phyloP scores from a whole-genome alignment of 2,888 invertebrate genomes.

The Helobdella robusta region DNA sequence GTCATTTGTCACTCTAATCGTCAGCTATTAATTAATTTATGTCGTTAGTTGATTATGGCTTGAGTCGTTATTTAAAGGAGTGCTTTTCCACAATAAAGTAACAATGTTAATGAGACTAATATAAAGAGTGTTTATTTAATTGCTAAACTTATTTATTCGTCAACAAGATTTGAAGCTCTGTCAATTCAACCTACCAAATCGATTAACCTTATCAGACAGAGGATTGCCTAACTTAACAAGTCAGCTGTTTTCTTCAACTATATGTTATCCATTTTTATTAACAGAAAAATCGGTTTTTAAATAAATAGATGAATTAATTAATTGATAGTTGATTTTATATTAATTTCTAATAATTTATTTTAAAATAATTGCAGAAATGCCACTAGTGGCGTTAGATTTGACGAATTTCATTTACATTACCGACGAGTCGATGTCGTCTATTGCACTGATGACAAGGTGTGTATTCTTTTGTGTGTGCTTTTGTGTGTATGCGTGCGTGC shows the following conservation, averaged over 20 bases:
- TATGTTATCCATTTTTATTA: neutral
- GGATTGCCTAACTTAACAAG: constrained; percentile 29
- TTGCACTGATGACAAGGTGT: constrained; percentile 42
- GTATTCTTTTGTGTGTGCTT: constrained; percentile 21
- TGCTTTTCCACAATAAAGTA: too few species aligned
- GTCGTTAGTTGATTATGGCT: too few species aligned
- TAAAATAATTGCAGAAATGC: constrained; percentile 37
- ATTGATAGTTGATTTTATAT: neutral
- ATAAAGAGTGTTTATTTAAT: too few species aligned
- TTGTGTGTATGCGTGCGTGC: too few species aligned
- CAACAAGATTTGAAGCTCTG: neutral
- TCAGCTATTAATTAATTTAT: too few species aligned
- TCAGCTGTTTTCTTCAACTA: constrained; percentile 1
- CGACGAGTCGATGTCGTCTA: constrained; percentile 39
- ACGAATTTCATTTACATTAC: constrained; percentile 45
- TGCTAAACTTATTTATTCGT: neutral
- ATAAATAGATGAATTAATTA: neutral
- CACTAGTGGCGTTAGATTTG: constrained; percentile 40
- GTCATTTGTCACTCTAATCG: too few species aligned
- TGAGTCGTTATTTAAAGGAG: too few species aligned
- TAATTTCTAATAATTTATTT: neutral
- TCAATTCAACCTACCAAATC: constrained; percentile 37
- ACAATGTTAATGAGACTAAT: too few species aligned
- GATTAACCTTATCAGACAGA: constrained; percentile 34
- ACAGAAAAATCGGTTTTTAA: neutral